These are phyloP conservation scores for Chaetura pelagica DNA, from an alignment of 2,113 vertebrate genomes.

Conservation along the genomic window DNA sequence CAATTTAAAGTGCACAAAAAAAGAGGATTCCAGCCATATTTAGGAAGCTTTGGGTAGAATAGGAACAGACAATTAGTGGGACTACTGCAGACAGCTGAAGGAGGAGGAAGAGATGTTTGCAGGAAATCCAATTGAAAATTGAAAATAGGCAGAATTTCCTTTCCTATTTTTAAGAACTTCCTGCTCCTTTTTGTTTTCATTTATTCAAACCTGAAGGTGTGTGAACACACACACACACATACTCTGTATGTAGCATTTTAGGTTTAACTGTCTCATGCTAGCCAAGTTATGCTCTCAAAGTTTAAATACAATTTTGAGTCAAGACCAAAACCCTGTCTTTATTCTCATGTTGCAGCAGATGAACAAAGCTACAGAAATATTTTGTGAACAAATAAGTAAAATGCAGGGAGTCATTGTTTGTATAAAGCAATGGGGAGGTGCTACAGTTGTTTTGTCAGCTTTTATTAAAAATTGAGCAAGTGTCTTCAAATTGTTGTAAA, in stretches of 20 bases:
- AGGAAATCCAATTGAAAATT: background rate
- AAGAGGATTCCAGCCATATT: background rate
- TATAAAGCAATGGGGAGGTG: background rate
- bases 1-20: background rate
- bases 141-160: background rate
- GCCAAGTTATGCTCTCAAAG: background rate
- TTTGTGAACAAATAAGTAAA: background rate
- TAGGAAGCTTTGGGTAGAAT: background rate
- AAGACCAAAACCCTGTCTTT: background rate
- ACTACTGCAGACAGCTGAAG: background rate
- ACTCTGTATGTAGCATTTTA: background rate
- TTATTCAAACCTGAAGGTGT: background rate
- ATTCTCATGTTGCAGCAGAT: background rate
- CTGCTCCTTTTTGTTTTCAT: background rate
- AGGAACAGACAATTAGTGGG: background rate
- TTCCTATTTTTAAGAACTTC: background rate
- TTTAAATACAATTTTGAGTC: background rate
- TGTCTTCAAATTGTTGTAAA: constrained; percentile 26
- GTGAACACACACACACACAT: background rate
- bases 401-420: background rate
- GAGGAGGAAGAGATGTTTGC: background rate
- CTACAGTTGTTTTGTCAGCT: background rate
- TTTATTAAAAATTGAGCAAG: constrained; percentile 39
- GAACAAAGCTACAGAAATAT: background rate
- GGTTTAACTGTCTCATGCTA: background rate